These are phyloP conservation scores for Acanthurus lineatus DNA, from an alignment of 2,797 vertebrate species.

Conservation along the genomic window DNA sequence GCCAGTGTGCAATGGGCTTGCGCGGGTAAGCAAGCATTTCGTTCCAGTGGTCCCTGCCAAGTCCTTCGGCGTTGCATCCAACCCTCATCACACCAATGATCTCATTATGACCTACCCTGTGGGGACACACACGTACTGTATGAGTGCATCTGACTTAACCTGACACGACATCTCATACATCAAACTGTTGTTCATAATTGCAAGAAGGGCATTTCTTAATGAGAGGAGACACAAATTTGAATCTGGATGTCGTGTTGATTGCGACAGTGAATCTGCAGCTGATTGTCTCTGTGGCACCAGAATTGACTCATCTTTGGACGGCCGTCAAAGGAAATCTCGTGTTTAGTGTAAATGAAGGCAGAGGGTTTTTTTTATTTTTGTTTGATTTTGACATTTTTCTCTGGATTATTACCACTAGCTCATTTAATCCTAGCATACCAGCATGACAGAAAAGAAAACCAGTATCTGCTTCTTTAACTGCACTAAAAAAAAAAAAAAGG, in stretches of 20 bases:
- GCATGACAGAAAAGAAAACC: slow-evolving; percentile 1
- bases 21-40: slow-evolving; percentile 98
- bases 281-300: slow-evolving; percentile 26
- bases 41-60: slow-evolving; percentile 98
- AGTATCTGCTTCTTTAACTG: slow-evolving; percentile 12
- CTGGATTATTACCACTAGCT: slow-evolving; percentile 21
- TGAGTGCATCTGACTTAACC: slow-evolving; percentile 53
- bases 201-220: slow-evolving; percentile 44
- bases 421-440: slow-evolving; percentile 1
- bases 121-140: slow-evolving; percentile 47
- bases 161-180: slow-evolving; percentile 46
- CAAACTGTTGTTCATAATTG: slow-evolving; percentile 27
- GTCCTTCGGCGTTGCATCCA: slow-evolving; percentile 91
- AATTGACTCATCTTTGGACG: slow-evolving; percentile 43
- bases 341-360: slow-evolving; percentile 43
- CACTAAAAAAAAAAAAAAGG: neutral
- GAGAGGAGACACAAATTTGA: slow-evolving; percentile 42
- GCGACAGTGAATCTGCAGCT: slow-evolving; percentile 10
- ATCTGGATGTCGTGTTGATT: slow-evolving; percentile 17
- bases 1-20: slow-evolving; percentile 99
- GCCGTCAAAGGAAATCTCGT: slow-evolving; percentile 34
- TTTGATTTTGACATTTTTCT: neutral
- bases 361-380: neutral
- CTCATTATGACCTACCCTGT: slow-evolving; percentile 98
- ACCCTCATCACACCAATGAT: slow-evolving; percentile 96